Evolutionary conservation across 1,140 invertebrate species (phyloP).

Genomic region (Lasioglossum baleicum): DNA sequence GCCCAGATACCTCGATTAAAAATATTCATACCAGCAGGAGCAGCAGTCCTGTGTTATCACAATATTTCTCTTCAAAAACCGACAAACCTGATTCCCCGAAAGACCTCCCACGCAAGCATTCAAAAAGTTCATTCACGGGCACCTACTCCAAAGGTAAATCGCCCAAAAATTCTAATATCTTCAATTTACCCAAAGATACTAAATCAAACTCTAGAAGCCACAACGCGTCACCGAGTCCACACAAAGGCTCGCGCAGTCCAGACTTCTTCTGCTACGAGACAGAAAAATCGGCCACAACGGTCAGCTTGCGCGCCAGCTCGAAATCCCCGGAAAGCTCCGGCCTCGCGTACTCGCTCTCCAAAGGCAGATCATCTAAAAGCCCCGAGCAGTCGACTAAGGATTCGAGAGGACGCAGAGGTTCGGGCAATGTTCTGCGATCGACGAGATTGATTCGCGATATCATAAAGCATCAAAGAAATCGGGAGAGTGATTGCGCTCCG

Average conservation of each 20-base stretch:
- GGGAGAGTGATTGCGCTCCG: not conserved
- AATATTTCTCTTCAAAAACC: not conserved
- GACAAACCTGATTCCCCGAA: not conserved
- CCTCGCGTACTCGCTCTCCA: not conserved
- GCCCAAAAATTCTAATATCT: not conserved
- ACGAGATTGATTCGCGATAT: slow-evolving; percentile 41
- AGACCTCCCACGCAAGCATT: not conserved
- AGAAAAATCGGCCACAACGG: slow-evolving; percentile 5
- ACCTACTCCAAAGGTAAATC: not conserved
- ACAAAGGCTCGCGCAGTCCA: not conserved
- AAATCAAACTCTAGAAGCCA: too few relatives aligned
- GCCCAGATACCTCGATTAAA: not conserved
- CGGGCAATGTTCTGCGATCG: slow-evolving; percentile 37
- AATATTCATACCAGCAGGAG: not conserved
- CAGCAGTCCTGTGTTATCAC: not conserved
- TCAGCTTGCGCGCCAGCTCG: not conserved
- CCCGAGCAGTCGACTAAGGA: slow-evolving; percentile 10
- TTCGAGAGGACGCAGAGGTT: not conserved
- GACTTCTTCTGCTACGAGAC: not conserved
- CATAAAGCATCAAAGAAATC: slow-evolving; percentile 21
- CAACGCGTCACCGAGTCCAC: too few relatives aligned
- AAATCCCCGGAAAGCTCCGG: too few relatives aligned
- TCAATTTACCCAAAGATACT: not conserved
- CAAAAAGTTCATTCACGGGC: not conserved
- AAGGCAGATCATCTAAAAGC: slow-evolving; percentile 11